These are phyloP conservation scores for Coregonus ussuriensis DNA, from an alignment of 2,797 vertebrate species.

Conservation along the genomic window DNA sequence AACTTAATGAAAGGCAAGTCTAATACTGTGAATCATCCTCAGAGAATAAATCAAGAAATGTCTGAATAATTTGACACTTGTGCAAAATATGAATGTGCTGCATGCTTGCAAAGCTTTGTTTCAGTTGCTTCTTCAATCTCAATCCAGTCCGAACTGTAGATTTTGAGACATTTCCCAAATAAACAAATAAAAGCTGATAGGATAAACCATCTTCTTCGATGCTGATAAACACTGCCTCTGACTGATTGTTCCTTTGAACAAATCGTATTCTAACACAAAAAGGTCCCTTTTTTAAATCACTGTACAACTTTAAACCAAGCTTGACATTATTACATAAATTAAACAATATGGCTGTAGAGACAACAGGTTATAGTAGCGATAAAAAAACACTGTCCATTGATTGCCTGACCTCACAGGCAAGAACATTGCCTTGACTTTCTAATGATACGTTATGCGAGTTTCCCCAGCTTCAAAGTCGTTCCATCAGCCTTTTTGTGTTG, in stretches of 20 bases:
- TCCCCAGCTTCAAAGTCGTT: slow-evolving; percentile 8
- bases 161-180: background rate
- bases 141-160: background rate
- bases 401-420: slow-evolving; percentile 11
- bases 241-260: slow-evolving; percentile 49
- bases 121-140: background rate
- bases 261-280: background rate
- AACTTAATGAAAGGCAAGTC: slow-evolving; percentile 29
- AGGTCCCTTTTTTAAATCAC: slow-evolving; percentile 54
- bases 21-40: background rate
- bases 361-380: slow-evolving; percentile 16
- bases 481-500: background rate
- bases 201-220: background rate
- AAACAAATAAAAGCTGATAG: background rate
- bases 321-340: slow-evolving; percentile 40
- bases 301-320: slow-evolving; percentile 19
- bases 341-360: slow-evolving; percentile 35
- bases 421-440: background rate
- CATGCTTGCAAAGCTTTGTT: slow-evolving; percentile 41
- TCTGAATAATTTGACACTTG: no score
- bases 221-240: slow-evolving; percentile 5
- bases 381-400: slow-evolving; percentile 6
- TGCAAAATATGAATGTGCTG: slow-evolving; percentile 25
- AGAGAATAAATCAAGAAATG: no score
- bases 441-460: background rate